Percentiles rank a stretch among this genome's conserved stretches.
phyloP scores from a whole-genome alignment of 30 jellyfish, hydroid and myxozoan genomes.

The Aurelia coerulea region DNA sequence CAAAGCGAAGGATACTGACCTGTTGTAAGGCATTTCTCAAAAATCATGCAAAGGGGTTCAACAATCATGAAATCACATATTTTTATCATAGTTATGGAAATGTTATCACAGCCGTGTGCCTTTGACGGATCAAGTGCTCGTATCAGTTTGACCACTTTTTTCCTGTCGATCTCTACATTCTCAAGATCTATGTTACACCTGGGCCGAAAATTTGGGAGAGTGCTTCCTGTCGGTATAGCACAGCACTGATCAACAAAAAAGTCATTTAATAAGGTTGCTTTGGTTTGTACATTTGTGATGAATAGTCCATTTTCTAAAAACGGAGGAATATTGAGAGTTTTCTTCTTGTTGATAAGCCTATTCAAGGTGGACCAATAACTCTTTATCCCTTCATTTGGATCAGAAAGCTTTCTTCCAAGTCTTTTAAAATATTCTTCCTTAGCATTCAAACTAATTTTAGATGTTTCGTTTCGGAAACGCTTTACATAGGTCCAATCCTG shows the following conservation, averaged over 20 bases:
- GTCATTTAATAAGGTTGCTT: constrained; percentile 35
- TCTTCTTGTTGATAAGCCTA: constrained; percentile 40
- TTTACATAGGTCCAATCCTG: constrained; percentile 48
- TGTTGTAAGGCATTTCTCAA: constrained; percentile 25
- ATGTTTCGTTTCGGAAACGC: constrained; percentile 17
- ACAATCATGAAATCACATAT: constrained; percentile 42
- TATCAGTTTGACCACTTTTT: constrained; percentile 17
- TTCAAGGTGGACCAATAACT: constrained; percentile 60
- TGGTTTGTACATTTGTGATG: constrained; percentile 32
- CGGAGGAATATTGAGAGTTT: constrained; percentile 47
- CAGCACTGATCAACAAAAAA: constrained; percentile 48
- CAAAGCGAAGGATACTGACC: constrained; percentile 47
- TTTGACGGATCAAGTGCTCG: constrained; percentile 37
- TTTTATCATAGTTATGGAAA: constrained; percentile 52
- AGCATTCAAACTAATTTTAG: constrained; percentile 28
- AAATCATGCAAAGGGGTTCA: constrained; percentile 56
- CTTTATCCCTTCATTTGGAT: constrained; percentile 46
- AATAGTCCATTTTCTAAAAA: constrained; percentile 30
- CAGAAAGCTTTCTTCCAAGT: constrained; percentile 57
- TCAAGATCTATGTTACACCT: constrained; percentile 10
- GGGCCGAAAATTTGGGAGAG: constrained; percentile 26
- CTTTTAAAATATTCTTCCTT: constrained; percentile 41
- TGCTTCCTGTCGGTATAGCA: constrained; percentile 22
- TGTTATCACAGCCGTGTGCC: constrained; percentile 65
- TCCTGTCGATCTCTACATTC: constrained; percentile 10